phyloP scores from a whole-genome alignment of 2,888 invertebrate species.

The Pristionchus maxplancki region DNA sequence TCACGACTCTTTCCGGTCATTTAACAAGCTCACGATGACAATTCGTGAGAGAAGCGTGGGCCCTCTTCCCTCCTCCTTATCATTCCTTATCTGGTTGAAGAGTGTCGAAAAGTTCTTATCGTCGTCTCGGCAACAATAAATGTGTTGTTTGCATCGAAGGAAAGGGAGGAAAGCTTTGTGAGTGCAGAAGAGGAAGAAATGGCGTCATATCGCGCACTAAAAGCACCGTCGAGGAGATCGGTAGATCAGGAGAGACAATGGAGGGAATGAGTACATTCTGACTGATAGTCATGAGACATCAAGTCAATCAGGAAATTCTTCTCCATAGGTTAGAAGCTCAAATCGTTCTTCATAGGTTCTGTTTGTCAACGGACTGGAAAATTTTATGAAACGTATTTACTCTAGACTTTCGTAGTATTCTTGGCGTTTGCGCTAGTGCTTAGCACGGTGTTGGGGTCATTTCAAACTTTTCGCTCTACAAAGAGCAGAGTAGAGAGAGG shows the following conservation, averaged over 20 bases:
- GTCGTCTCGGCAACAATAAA: background rate
- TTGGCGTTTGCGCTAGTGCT: background rate
- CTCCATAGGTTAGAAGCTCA: too few relatives aligned
- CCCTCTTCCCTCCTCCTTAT: background rate
- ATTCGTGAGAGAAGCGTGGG: constrained; percentile 9
- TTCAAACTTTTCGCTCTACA: background rate
- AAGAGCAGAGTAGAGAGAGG: background rate
- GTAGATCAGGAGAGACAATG: background rate
- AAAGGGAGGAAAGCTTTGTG: background rate
- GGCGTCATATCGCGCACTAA: background rate
- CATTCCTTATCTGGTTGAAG: background rate
- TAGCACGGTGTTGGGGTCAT: background rate
- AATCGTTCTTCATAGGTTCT: too few relatives aligned
- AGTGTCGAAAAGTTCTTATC: background rate
- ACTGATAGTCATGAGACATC: too few relatives aligned
- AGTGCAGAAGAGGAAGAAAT: background rate
- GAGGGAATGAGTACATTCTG: too few relatives aligned
- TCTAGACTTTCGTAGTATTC: background rate
- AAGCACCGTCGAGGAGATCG: background rate
- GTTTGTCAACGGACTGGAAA: background rate
- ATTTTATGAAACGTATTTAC: background rate
- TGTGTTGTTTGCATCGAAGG: constrained; percentile 20
- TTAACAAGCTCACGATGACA: background rate
- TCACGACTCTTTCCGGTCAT: constrained; percentile 6
- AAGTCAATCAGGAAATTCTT: too few relatives aligned